Base-by-base conservation (phyloP, 2,888 invertebrate genomes). In the Camponotus fellah region DNA sequence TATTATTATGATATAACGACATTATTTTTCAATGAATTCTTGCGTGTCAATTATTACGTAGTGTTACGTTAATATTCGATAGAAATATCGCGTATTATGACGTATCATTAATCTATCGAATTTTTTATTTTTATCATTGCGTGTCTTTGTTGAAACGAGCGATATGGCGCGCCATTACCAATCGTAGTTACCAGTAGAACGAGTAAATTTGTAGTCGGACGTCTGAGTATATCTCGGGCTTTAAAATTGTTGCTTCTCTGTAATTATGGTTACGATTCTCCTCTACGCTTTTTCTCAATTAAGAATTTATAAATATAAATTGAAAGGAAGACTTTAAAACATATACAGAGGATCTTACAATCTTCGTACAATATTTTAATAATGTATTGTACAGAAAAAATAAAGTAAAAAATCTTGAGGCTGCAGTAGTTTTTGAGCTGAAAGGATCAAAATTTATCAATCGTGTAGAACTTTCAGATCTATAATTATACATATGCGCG, bases 191-290 rank as follows among this genome's bases (percentile, higher is more conserved):
- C 17, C 75, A 87, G 87, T 87, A 84, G 88, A 82, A 79, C 79
- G 17, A 79, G 82, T 80, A 56, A 62, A 53, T 82, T 82, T 86
- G 84, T 88, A 49, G 71, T 82, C 88, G 56, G 84, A 84, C 86
- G 46, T 75, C 3, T 14, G 21, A 40, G 34, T 14, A 17, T 12
- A 12, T 49, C 14, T 53, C n/a, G 53, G n/a, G 53, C 53, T 53
- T n/a, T 53, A 53, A 49, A 37, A 60, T 32, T 64, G 56, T 66
- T 46, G n/a, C 56, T 32, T 32, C 14, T 21, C 3, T 6, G 17
- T 6, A 1, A 56, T 40, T 58, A 26, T 34, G 32, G 32, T 34
- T 49, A 46, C 5, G 49, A 49, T 5, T 17, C 6, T 17, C 14
- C 2, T 6, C 5, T 14, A 49, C n/a, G 9, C 34, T 37, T 32